Evolutionary conservation across 2,113 vertebrate genomes (phyloP).

Genomic region (Ageneiosus marmoratus): DNA sequence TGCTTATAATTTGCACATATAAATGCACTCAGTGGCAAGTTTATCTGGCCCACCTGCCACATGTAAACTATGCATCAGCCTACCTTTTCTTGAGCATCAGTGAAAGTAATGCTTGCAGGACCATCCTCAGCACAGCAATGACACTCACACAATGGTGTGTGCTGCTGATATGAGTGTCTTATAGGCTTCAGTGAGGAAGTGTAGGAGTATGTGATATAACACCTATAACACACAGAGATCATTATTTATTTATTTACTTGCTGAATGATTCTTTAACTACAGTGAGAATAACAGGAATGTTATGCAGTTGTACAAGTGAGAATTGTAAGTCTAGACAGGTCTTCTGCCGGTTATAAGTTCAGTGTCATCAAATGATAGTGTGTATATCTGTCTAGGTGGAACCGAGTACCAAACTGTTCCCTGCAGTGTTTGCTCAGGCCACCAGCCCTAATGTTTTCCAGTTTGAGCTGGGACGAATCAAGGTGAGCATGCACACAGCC

Average conservation of each 20-base stretch:
- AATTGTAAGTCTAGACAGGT: not conserved
- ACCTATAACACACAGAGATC: not conserved
- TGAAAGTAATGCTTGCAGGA: not conserved
- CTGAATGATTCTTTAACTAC: not conserved
- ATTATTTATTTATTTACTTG: not conserved
- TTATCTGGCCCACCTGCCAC: not conserved
- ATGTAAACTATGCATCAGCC: not conserved
- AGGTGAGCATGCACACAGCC: slow-evolving; percentile 75
- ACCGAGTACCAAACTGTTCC: slow-evolving; percentile 93
- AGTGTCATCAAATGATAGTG: not conserved
- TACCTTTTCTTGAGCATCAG: not conserved
- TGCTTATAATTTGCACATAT: not conserved
- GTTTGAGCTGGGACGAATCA: slow-evolving; percentile 91
- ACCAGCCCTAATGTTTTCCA: slow-evolving; percentile 94
- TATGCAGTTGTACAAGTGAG: not conserved
- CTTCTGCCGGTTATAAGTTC: not conserved
- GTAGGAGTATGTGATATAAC: not conserved
- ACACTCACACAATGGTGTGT: not conserved
- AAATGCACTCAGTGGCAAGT: not conserved
- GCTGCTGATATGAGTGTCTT: not conserved
- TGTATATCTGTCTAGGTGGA: slow-evolving; percentile 80
- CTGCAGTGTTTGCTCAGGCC: slow-evolving; percentile 94
- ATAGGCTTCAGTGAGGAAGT: not conserved
- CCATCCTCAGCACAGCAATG: not conserved
- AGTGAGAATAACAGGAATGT: not conserved